Conservation (phyloP, 2,797 vertebrate genomes). For the Chelonia mydas region DNA sequence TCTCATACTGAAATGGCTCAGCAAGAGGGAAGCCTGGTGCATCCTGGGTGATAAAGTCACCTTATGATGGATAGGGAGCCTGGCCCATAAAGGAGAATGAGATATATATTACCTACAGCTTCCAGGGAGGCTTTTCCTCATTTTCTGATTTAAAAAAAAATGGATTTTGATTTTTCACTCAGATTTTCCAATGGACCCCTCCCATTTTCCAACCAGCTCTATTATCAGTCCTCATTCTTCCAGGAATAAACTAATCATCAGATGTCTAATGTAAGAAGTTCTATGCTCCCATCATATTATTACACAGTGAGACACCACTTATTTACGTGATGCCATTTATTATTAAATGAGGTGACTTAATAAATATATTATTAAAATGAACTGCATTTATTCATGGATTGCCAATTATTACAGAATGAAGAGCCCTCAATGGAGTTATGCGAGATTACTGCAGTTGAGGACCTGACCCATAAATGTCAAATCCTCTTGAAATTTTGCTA, state of each 20-base stretch:
- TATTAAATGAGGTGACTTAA: not conserved
- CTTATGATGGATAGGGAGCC: not conserved
- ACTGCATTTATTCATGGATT: not conserved
- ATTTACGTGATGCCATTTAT: not conserved
- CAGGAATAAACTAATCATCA: not conserved
- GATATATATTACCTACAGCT: not conserved
- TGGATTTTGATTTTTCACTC: fast-evolving
- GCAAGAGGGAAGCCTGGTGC: not conserved
- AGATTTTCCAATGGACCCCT: not conserved
- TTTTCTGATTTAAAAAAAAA: fast-evolving
- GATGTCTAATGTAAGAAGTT: not conserved
- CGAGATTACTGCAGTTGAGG: not conserved
- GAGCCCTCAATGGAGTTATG: not conserved
- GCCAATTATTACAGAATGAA: not conserved
- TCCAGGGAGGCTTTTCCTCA: not conserved
- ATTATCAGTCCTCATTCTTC: fast-evolving
- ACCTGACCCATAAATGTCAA: not conserved
- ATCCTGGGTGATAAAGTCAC: not conserved
- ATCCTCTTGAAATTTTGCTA: not conserved
- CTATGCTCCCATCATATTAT: not conserved
- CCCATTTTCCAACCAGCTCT: not conserved
- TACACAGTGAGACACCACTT: not conserved
- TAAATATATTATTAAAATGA: not conserved
- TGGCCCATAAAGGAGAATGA: fast-evolving
- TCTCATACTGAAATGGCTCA: not conserved